Evolutionary conservation across 2,113 vertebrate genomes (phyloP).

Genomic region (Tiliqua scincoides): DNA sequence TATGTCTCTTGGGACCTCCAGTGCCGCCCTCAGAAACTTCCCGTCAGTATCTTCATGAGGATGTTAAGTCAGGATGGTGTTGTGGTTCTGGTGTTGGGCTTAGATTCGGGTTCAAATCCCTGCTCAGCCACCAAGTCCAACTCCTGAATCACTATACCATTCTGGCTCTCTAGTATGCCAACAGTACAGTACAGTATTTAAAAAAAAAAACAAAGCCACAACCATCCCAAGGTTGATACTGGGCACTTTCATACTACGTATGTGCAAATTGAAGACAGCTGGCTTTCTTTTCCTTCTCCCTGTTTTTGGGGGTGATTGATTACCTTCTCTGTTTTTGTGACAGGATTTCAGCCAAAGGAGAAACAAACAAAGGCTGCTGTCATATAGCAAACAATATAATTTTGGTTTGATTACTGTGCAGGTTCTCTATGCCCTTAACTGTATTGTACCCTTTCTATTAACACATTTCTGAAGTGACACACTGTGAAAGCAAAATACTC

Average conservation of each 20-base stretch:
- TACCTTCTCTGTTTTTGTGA: constrained; percentile 59
- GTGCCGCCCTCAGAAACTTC: too few species aligned
- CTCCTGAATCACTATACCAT: too few species aligned
- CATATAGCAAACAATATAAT: constrained; percentile 59
- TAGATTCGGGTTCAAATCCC: too few species aligned
- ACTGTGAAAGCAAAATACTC: constrained; percentile 41
- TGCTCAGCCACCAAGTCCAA: too few species aligned
- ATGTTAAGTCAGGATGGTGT: too few species aligned
- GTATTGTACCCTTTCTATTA: constrained; percentile 66
- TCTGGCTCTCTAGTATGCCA: background rate
- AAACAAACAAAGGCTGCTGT: constrained; percentile 37
- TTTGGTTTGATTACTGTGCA: constrained; percentile 60
- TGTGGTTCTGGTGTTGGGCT: too few species aligned
- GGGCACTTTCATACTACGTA: constrained; percentile 40
- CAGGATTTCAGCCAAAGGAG: constrained; percentile 59
- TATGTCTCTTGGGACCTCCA: too few species aligned
- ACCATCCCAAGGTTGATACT: constrained; percentile 10
- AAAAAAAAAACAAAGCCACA: constrained; percentile 19
- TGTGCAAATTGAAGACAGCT: constrained; percentile 52
- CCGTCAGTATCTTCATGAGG: too few species aligned
- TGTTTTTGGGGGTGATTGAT: constrained; percentile 61
- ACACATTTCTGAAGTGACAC: constrained; percentile 47
- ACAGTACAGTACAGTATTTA: constrained; percentile 31
- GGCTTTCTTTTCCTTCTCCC: constrained; percentile 48
- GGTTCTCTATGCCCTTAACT: constrained; percentile 38